These are phyloP conservation scores for Orchesella flavescens DNA, from an alignment of 2,888 invertebrate species.

Conservation along the genomic window DNA sequence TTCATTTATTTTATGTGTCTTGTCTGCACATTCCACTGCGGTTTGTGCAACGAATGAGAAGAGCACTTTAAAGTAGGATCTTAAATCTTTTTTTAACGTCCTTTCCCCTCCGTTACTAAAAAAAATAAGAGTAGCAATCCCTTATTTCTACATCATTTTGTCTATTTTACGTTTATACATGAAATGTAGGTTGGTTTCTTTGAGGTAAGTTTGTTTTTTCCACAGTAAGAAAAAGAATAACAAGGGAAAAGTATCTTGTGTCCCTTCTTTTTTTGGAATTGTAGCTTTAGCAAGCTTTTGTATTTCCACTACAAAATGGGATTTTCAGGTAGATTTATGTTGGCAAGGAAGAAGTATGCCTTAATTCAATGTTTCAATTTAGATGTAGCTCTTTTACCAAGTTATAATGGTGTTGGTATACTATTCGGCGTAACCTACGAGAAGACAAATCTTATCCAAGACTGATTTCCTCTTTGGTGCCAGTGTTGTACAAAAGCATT, in stretches of 20 bases:
- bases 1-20: not conserved
- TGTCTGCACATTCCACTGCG: not conserved
- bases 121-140: slow-evolving; percentile 16
- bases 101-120: not conserved
- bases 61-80: slow-evolving; percentile 24
- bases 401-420: no score
- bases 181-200: not conserved
- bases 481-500: not conserved
- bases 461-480: not conserved
- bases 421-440: no score
- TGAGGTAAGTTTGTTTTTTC: no score
- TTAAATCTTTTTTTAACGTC: slow-evolving; percentile 34
- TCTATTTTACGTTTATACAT: slow-evolving; percentile 9
- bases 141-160: slow-evolving; percentile 14
- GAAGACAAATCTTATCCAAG: not conserved
- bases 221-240: no score
- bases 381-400: not conserved
- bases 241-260: no score
- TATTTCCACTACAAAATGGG: slow-evolving; percentile 34
- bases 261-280: no score
- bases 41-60: not conserved
- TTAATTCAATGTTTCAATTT: slow-evolving; percentile 43
- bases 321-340: slow-evolving; percentile 53
- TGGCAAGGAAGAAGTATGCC: not conserved
- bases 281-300: no score